Conservation (phyloP, 2,888 invertebrate genomes). For the Melanargia galathea region DNA sequence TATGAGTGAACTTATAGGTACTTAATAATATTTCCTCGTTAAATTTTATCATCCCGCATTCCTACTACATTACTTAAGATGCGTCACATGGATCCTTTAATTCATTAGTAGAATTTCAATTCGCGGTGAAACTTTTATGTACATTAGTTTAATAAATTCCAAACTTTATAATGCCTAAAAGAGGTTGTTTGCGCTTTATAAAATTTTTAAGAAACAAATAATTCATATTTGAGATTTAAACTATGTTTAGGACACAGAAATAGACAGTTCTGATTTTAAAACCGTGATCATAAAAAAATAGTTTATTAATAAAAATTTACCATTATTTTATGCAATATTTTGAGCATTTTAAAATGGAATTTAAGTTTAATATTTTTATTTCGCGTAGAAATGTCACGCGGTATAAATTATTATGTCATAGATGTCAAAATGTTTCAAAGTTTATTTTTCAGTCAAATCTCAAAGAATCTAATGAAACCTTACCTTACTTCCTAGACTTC, state of each 20-base stretch:
- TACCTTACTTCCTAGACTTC: no score
- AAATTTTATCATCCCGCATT: neutral
- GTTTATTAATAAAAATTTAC: neutral
- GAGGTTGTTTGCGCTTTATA: neutral
- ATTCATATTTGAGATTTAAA: neutral
- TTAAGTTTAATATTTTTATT: neutral
- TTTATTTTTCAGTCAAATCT: no score
- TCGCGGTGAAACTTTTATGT: neutral
- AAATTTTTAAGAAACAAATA: neutral
- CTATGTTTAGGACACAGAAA: no score
- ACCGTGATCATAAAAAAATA: no score
- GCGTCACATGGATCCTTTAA: conserved; percentile 7
- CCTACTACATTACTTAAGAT: neutral
- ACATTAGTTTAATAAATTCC: neutral
- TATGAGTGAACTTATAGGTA: no score
- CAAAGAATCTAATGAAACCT: no score
- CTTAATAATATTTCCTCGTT: neutral
- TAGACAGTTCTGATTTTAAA: no score
- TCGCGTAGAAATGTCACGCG: neutral
- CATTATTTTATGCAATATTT: conserved; percentile 1
- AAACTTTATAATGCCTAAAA: no score
- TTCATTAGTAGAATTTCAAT: neutral
- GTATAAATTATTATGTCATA: no score
- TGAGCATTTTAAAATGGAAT: neutral
- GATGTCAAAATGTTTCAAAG: no score